Evolutionary conservation across 2,888 invertebrate species (phyloP).

Genomic region (Diloba caeruleocephala): DNA sequence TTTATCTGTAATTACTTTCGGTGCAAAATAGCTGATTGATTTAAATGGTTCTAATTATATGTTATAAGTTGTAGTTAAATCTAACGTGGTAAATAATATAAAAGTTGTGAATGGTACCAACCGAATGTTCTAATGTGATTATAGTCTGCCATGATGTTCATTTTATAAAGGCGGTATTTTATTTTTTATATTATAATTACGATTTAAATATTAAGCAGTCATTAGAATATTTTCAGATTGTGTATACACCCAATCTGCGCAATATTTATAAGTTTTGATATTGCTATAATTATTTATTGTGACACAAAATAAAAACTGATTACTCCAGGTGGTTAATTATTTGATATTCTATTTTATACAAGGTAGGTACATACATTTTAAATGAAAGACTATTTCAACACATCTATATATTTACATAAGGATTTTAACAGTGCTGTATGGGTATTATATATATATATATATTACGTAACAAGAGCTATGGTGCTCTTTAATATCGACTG

Average conservation of each 20-base stretch:
- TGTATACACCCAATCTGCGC: no score
- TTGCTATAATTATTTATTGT: conserved; percentile 33
- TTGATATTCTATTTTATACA: conserved; percentile 6
- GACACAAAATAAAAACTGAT: conserved; percentile 45
- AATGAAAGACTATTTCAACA: conserved; percentile 83
- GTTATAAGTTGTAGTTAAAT: no score
- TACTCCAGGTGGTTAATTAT: conserved; percentile 30
- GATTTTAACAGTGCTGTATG: conserved; percentile 86
- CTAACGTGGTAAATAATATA: no score
- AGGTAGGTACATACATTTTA: conserved; percentile 17
- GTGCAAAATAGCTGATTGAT: conserved; percentile 62
- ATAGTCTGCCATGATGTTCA: no score
- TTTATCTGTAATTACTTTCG: no score
- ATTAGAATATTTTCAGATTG: conserved; percentile 14
- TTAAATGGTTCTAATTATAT: conserved; percentile 52
- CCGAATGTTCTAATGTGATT: conserved; percentile 14
- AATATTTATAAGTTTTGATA: conserved; percentile 15
- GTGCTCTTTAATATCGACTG: conserved; percentile 66
- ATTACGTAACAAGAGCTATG: conserved; percentile 74
- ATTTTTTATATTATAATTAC: conserved; percentile 3
- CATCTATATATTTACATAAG: conserved; percentile 89
- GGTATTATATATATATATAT: conserved; percentile 79
- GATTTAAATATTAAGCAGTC: conserved; percentile 22
- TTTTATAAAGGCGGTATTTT: no score
- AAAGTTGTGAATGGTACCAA: conserved; percentile 26